Base-by-base conservation (phyloP, 2,113 vertebrate genomes). In the Cyanocitta stelleri region DNA sequence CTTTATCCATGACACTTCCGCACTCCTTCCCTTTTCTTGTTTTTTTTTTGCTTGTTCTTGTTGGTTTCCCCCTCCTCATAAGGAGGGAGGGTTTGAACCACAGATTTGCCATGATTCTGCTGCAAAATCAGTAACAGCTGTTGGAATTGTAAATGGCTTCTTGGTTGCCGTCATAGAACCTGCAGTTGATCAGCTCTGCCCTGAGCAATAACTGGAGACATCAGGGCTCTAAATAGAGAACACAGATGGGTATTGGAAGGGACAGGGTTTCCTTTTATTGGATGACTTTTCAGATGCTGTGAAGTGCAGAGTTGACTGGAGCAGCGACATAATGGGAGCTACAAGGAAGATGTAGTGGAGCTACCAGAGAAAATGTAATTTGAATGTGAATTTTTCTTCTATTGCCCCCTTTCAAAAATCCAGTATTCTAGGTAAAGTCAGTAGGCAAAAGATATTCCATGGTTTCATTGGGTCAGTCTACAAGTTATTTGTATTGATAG, bases 41-140 rank as follows among this genome's bases (percentile, higher is more conserved):
- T 43, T 64, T 32, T 21, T 13, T 41, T 39, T 37, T 32, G 0
- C 6, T 91, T 68, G 27, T 83, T 72, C 20, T n/a, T 63, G 1
- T 85, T 79, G 27, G 79, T 88, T 89, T 68, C 32, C 8, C 13
- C 30, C 29, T 52, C 37, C 20, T 27, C 14, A 3, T 54, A 35
- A 56, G 52, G 55, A 85, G 58, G 46, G 54, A 44, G 68, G 48
- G 26, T 85, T 87, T 87, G 55, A 93, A 43, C 52, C 46, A 32
- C 43, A 71, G 75, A 83, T 92, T 91, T 93, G 77, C 62, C 33
- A 5, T 67, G 69, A 94, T 93, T 89, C 67, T 91, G 44, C 71
- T 83, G 61, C 55, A 72, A 96, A 97, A 96, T 96, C 41, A 86
- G 75, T 61, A 93, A 77, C 95, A 96, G 93, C 95, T 96, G 86